Conservation (phyloP, 92 coral and sea anemone genomes). For the Hydrozoanthus gracilis region DNA sequence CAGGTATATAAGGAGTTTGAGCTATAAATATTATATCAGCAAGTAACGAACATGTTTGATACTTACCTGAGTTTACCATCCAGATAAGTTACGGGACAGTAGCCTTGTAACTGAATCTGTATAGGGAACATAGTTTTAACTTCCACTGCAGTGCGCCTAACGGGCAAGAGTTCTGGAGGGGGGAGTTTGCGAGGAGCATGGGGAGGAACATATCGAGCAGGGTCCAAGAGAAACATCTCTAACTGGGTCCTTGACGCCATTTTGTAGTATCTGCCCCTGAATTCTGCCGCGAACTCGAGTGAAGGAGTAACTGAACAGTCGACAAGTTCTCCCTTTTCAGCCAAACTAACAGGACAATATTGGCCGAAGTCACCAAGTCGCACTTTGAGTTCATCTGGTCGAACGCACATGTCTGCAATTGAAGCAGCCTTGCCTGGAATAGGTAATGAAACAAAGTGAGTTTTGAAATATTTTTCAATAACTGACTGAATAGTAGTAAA, state of each 20-base stretch:
- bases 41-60: too few relatives aligned
- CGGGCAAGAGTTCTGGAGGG: conserved; percentile 80
- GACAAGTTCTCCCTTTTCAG: conserved; percentile 93
- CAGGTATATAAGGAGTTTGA: neutral
- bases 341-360: conserved; percentile 97
- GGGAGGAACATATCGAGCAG: conserved; percentile 94
- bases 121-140: conserved; percentile 91
- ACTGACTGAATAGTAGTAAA: too few relatives aligned
- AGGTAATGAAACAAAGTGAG: neutral
- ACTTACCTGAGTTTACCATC: conserved; percentile 93
- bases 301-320: conserved; percentile 88
- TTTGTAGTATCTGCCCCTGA: conserved; percentile 95
- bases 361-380: conserved; percentile 93
- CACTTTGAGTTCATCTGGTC: conserved; percentile 82
- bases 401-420: conserved; percentile 95
- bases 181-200: conserved; percentile 90
- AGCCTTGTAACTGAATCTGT: conserved; percentile 93
- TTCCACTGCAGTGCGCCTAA: conserved; percentile 81
- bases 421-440: conserved; percentile 90
- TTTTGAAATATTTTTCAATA: too few relatives aligned
- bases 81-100: conserved; percentile 95
- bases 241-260: conserved; percentile 82
- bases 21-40: neutral
- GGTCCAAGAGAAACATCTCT: conserved; percentile 87
- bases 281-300: conserved; percentile 95